phyloP scores from a whole-genome alignment of 2,797 vertebrate genomes.

The Lagorchestes hirsutus region DNA sequence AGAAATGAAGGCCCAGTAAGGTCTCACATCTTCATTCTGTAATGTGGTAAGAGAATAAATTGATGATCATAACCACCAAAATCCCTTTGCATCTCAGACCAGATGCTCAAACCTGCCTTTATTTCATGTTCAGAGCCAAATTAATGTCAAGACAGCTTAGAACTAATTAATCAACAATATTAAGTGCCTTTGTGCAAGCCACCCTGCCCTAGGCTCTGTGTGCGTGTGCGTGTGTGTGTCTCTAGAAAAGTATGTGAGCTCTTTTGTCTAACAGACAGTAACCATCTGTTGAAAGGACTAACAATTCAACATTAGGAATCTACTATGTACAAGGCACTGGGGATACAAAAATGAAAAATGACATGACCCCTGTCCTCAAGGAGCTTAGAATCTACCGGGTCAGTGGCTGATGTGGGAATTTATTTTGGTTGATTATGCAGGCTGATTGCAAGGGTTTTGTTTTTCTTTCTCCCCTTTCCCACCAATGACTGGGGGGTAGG shows the following conservation, averaged over 20 bases:
- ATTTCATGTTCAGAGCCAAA: neutral
- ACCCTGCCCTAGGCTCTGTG: neutral
- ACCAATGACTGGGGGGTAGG: neutral
- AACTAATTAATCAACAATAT: slow-evolving; percentile 30
- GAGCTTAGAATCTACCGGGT: neutral
- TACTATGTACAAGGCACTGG: neutral
- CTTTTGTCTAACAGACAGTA: neutral
- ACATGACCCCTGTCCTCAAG: neutral
- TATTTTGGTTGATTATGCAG: neutral
- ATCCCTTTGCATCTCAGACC: neutral
- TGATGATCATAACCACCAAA: neutral
- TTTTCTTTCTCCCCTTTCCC: neutral
- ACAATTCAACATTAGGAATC: neutral
- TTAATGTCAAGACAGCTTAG: slow-evolving; percentile 32
- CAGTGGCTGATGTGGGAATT: neutral
- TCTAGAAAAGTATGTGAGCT: neutral
- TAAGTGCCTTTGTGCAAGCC: neutral
- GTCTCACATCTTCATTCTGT: neutral
- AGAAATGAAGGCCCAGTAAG: neutral
- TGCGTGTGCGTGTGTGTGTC: neutral
- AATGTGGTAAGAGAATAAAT: neutral
- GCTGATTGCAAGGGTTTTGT: neutral
- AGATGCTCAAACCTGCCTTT: neutral
- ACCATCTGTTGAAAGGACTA: neutral
- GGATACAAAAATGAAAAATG: neutral